phyloP scores from a whole-genome alignment of 2,888 invertebrate species.

The Tridacna gigas region DNA sequence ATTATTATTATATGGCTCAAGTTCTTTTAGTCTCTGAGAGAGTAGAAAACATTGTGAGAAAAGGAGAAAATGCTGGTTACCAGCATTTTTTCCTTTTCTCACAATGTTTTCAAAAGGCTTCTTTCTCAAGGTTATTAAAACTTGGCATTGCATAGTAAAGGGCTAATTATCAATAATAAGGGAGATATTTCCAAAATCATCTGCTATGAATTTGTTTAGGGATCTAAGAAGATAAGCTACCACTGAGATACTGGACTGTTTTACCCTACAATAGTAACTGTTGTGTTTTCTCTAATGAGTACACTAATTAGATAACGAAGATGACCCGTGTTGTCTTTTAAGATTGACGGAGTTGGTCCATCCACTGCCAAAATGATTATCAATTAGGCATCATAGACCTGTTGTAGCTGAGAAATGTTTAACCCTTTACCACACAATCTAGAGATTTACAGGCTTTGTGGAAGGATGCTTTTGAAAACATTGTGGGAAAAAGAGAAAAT shows the following conservation, averaged over 20 bases:
- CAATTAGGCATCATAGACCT: neutral
- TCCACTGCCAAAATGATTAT: neutral
- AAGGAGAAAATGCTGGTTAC: too few relatives aligned
- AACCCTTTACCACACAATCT: too few relatives aligned
- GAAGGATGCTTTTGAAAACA: neutral
- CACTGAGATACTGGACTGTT: neutral
- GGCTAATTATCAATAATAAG: too few relatives aligned
- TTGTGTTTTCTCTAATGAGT: neutral
- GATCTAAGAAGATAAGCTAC: neutral
- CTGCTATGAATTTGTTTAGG: neutral
- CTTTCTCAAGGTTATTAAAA: too few relatives aligned
- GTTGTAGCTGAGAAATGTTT: neutral
- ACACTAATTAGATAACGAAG: constrained; percentile 16
- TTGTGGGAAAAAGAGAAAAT: neutral
- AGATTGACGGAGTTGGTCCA: neutral
- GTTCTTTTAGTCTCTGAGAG: too few relatives aligned
- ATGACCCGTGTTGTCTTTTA: constrained; percentile 23
- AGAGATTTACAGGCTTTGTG: too few relatives aligned
- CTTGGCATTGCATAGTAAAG: too few relatives aligned
- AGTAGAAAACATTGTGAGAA: too few relatives aligned
- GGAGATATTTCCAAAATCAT: neutral
- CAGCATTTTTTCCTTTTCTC: too few relatives aligned
- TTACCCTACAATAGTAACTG: neutral
- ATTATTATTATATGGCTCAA: too few relatives aligned
- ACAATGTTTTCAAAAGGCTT: too few relatives aligned